Conservation (phyloP, 1,140 invertebrate species). For the Heliothis subflexa region DNA sequence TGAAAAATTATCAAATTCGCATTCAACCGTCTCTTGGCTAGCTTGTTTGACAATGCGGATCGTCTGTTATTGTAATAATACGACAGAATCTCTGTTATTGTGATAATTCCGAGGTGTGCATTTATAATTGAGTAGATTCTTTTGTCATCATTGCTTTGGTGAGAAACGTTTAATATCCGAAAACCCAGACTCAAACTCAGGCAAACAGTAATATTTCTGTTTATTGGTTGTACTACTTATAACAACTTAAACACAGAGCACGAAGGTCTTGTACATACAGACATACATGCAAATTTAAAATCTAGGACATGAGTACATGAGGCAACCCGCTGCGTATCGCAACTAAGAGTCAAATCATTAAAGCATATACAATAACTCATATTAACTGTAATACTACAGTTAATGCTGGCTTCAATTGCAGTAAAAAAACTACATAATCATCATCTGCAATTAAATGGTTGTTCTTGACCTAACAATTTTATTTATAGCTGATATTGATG, state of each 20-base stretch:
- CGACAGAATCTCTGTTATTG: conserved; percentile 7
- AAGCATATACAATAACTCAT: conserved; percentile 41
- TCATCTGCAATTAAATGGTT: conserved; percentile 12
- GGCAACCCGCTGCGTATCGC: conserved; percentile 32
- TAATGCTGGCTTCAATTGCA: conserved; percentile 33
- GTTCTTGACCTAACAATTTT: conserved; percentile 37
- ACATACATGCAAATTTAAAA: conserved; percentile 43
- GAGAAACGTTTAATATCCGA: too few relatives aligned
- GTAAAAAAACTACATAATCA: conserved; percentile 38
- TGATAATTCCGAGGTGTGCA: neutral
- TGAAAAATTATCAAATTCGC: conserved; percentile 67
- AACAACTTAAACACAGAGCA: conserved; percentile 7
- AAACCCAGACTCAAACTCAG: neutral
- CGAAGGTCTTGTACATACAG: conserved; percentile 3
- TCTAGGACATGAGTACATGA: conserved; percentile 46
- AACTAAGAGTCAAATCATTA: conserved; percentile 15
- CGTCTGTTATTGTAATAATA: conserved; percentile 20
- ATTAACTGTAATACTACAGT: conserved; percentile 48
- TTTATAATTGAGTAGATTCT: neutral
- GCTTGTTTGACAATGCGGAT: conserved; percentile 24
- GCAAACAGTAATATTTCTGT: neutral
- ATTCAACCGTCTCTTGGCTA: conserved; percentile 58
- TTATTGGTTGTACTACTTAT: conserved; percentile 2
- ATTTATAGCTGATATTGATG: conserved; percentile 34
- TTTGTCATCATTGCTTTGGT: too few relatives aligned